Conservation (phyloP, 92 coral and sea anemone species). For the Micromussa lordhowensis region DNA sequence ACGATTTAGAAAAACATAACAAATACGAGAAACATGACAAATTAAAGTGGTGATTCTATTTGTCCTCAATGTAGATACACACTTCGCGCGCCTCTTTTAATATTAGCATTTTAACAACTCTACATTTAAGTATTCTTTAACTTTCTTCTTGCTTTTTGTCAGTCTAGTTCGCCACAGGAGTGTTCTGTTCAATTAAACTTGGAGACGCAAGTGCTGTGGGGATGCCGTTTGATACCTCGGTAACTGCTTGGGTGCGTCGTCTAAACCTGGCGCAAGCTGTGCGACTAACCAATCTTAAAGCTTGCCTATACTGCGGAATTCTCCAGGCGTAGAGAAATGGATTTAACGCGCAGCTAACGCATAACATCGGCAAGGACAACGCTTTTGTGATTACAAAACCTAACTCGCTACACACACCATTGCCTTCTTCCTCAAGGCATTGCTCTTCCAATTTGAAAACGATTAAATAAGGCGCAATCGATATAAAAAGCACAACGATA, state of each 20-base stretch:
- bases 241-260: neutral
- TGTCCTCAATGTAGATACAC: too few species aligned
- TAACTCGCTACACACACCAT: conserved; percentile 1
- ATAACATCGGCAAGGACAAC: conserved; percentile 57
- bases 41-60: conserved; percentile 2
- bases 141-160: neutral
- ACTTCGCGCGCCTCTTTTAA: neutral
- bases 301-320: conserved; percentile 65
- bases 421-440: conserved; percentile 28
- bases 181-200: conserved; percentile 26
- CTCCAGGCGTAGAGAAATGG: conserved; percentile 81
- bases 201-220: conserved; percentile 27
- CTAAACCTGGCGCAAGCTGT: neutral
- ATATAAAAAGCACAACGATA: conserved; percentile 57
- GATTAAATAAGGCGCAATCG: conserved; percentile 69
- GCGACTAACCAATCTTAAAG: conserved; percentile 14
- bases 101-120: neutral
- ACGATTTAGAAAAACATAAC: neutral
- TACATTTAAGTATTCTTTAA: neutral
- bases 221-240: neutral
- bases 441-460: conserved; percentile 36
- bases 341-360: conserved; percentile 64
- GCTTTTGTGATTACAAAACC: conserved; percentile 19
- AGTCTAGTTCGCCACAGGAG: neutral
- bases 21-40: conserved; percentile 50